Percentiles rank a stretch among this genome's conserved stretches.
phyloP scores from a whole-genome alignment of 2,797 vertebrate species.

The Cyclura pinguis region DNA sequence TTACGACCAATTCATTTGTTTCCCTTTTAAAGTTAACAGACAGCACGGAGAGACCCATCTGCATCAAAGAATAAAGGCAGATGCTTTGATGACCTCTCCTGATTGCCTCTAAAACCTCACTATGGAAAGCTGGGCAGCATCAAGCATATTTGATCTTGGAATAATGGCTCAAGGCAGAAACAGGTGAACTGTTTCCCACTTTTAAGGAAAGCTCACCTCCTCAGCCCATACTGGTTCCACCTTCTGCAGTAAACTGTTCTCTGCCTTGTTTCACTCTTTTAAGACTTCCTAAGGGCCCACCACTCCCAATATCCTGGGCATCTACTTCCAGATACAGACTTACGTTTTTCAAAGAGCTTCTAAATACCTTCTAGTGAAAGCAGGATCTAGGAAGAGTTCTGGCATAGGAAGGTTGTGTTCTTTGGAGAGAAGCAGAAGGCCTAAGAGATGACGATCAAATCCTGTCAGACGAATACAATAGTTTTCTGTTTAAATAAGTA shows the following conservation, averaged over 20 bases:
- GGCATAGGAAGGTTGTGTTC: conserved; percentile 88
- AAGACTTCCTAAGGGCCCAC: background rate
- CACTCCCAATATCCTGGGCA: background rate
- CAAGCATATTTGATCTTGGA: background rate
- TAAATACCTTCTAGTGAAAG: conserved; percentile 90
- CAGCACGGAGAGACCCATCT: fast-evolving
- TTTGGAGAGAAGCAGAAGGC: conserved; percentile 89
- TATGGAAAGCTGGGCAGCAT: background rate
- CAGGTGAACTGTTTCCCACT: background rate
- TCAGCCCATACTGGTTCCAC: background rate
- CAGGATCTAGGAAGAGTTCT: conserved; percentile 89
- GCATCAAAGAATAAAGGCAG: background rate
- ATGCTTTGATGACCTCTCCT: background rate
- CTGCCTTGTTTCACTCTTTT: background rate
- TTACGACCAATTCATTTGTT: background rate
- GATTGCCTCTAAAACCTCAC: background rate
- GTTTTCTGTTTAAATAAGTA: background rate
- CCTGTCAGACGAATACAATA: conserved; percentile 80
- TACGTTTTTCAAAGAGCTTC: background rate
- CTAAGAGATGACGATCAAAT: conserved; percentile 95
- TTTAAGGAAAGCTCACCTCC: background rate
- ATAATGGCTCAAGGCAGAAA: background rate
- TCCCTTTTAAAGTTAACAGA: background rate
- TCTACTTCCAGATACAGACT: background rate
- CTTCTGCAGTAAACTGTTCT: background rate